Evolutionary conservation across 2,797 vertebrate genomes (phyloP).

Genomic region (Trematomus bernacchii): DNA sequence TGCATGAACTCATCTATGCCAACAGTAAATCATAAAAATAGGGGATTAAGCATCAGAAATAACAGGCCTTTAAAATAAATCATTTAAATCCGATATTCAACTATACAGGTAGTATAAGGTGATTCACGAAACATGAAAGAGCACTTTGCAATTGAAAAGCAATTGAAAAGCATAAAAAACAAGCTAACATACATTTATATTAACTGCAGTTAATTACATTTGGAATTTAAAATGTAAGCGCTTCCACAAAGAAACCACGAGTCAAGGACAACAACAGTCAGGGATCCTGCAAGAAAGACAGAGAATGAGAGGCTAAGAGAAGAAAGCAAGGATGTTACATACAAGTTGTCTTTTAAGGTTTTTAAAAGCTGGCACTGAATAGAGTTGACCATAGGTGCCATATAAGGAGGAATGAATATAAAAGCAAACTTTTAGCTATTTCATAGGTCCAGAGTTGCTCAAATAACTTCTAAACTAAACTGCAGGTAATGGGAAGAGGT

Average conservation of each 20-base stretch:
- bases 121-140: conserved; percentile 33
- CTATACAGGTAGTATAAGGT: conserved; percentile 44
- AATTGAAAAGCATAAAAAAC: conserved; percentile 13
- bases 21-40: conserved; percentile 31
- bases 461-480: conserved; percentile 45
- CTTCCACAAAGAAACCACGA: conserved; percentile 2
- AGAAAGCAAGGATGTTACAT: not conserved
- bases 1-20: conserved; percentile 23
- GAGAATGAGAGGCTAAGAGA: not conserved
- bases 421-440: conserved; percentile 26
- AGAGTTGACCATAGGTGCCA: not conserved
- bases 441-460: conserved; percentile 20
- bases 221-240: conserved; percentile 14
- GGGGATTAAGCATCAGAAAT: conserved; percentile 44
- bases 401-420: not conserved
- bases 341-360: not conserved
- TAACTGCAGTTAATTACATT: conserved; percentile 43
- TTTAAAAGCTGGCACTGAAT: conserved; percentile 18
- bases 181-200: conserved; percentile 35
- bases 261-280: conserved; percentile 1
- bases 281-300: not conserved
- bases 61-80: conserved; percentile 37
- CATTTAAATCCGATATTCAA: conserved; percentile 40
- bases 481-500: conserved; percentile 28
- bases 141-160: conserved; percentile 26